A percentile compares a stretch with the other conserved stretches of the same genome.
These are phyloP conservation scores for Pandemis heparana DNA, from an alignment of 2,888 invertebrate species.

Conservation along the genomic window DNA sequence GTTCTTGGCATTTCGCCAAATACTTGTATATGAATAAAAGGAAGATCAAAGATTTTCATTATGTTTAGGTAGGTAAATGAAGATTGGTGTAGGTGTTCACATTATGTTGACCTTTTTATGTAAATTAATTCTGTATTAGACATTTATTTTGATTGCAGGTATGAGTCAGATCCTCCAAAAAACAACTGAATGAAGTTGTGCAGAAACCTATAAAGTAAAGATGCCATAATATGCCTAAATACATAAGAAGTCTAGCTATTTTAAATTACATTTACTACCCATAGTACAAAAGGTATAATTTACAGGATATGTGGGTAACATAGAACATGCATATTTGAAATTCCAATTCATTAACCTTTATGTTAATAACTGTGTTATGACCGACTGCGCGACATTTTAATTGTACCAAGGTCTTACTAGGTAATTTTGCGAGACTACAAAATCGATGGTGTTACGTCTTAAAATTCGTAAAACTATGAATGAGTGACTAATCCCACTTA, in stretches of 20 bases:
- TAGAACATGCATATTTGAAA: background rate
- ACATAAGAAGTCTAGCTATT: too few species aligned
- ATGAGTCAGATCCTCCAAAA: background rate
- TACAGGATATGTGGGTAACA: background rate
- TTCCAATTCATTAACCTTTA: conserved; percentile 34
- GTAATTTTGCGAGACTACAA: conserved; percentile 1
- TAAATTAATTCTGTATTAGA: background rate
- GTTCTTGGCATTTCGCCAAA: conserved; percentile 53
- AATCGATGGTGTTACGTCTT: conserved; percentile 31
- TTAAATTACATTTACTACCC: too few species aligned
- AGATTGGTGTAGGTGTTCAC: background rate
- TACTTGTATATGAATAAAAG: conserved; percentile 41
- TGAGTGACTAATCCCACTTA: conserved; percentile 56
- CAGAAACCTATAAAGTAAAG: too few species aligned
- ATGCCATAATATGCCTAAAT: too few species aligned
- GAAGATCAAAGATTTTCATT: conserved; percentile 37
- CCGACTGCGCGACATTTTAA: conserved; percentile 29
- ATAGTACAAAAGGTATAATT: too few species aligned
- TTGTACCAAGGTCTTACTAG: conserved; percentile 43
- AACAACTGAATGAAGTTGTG: too few species aligned
- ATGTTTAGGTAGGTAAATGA: conserved; percentile 13
- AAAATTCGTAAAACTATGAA: conserved; percentile 28
- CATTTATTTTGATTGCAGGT: background rate
- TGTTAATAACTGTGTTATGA: conserved; percentile 27
- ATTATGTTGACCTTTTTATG: conserved; percentile 16